Evolutionary conservation across 1,140 invertebrate genomes (phyloP).

Genomic region (Bombus polaris): DNA sequence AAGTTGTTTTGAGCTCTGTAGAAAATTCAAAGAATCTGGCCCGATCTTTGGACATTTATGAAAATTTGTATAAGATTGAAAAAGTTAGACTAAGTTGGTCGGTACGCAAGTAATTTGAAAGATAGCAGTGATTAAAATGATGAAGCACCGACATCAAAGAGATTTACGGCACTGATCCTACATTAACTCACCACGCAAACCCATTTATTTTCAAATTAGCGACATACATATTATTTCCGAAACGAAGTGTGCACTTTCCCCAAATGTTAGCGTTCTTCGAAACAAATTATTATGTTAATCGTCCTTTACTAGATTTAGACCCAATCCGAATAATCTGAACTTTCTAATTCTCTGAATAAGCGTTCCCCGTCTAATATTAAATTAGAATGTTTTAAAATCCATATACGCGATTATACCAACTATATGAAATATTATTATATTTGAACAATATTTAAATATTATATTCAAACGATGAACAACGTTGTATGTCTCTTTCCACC

Average conservation of each 20-base stretch:
- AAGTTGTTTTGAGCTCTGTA: neutral
- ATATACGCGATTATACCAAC: no score
- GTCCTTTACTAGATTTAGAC: neutral
- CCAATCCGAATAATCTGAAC: neutral
- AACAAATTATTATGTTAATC: neutral
- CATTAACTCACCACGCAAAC: conserved; percentile 24
- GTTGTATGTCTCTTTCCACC: no score
- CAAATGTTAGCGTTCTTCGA: neutral
- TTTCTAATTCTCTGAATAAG: neutral
- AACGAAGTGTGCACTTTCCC: neutral
- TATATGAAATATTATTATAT: no score
- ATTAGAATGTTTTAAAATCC: neutral
- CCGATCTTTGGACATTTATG: neutral
- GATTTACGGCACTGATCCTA: conserved; percentile 5
- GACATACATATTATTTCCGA: neutral
- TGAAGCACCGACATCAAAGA: neutral
- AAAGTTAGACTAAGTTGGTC: neutral
- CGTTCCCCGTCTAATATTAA: neutral
- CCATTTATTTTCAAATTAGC: conserved; percentile 24
- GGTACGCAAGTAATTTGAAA: conserved; percentile 7
- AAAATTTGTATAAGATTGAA: neutral
- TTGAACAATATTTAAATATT: no score
- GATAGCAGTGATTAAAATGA: conserved; percentile 14
- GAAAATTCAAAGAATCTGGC: no score
- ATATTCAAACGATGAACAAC: no score